A percentile compares a stretch with the other conserved stretches of the same genome.
phyloP scores from a whole-genome alignment of 2,797 vertebrate genomes.

The Rhynchonycteris naso region DNA sequence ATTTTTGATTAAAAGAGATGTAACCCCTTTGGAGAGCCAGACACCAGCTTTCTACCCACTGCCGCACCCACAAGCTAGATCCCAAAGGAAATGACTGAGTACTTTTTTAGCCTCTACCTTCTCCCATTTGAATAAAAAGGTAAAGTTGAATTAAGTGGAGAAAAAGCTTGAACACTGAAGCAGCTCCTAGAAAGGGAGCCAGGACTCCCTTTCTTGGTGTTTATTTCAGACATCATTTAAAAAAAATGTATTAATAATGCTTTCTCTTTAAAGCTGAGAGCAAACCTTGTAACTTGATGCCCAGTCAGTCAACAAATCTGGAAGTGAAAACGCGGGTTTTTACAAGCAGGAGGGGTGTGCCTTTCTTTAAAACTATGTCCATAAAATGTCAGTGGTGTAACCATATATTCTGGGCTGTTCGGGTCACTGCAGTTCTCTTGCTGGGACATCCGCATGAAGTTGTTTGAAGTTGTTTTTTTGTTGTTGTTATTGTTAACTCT shows the following conservation, averaged over 20 bases:
- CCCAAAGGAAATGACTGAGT: neutral
- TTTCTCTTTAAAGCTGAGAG: slow-evolving; percentile 61
- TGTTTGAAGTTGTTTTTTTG: neutral
- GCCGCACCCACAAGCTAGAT: no score
- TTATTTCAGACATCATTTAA: neutral
- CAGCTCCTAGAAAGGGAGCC: neutral
- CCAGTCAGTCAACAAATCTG: slow-evolving; percentile 29
- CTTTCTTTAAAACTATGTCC: slow-evolving; percentile 56
- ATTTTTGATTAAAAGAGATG: slow-evolving; percentile 37
- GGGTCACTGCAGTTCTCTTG: neutral
- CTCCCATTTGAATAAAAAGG: neutral
- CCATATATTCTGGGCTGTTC: neutral
- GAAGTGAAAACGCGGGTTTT: slow-evolving; percentile 60
- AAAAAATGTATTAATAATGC: slow-evolving; percentile 22
- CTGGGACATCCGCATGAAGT: neutral
- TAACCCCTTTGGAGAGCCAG: neutral
- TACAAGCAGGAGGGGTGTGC: slow-evolving; percentile 58
- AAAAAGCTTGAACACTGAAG: neutral
- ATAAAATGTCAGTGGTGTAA: slow-evolving; percentile 38
- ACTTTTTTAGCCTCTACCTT: neutral
- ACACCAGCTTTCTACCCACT: neutral
- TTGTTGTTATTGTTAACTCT: neutral
- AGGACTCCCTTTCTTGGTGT: neutral
- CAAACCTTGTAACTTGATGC: slow-evolving; percentile 43
- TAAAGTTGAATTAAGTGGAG: neutral